Evolutionary conservation across 2,113 vertebrate genomes (phyloP).

Genomic region (Edolisoma coerulescens): DNA sequence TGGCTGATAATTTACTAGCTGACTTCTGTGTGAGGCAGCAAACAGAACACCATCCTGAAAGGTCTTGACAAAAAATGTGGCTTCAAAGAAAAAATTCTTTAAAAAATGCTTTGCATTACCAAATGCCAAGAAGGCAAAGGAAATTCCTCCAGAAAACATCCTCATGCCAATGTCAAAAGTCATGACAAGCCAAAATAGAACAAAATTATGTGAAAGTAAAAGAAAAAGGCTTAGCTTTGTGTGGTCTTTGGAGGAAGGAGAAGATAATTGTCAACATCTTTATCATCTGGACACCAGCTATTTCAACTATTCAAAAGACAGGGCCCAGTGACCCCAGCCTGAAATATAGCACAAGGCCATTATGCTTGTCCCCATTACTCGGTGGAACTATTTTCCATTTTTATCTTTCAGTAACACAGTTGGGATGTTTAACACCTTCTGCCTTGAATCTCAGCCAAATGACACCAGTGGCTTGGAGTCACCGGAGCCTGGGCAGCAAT

Average conservation of each 20-base stretch:
- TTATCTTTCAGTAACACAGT: background rate
- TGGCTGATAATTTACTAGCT: background rate
- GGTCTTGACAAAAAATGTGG: background rate
- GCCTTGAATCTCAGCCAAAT: background rate
- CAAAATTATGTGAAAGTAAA: slow-evolving; percentile 10
- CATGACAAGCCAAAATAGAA: background rate
- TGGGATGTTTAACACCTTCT: background rate
- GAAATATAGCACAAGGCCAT: slow-evolving; percentile 11
- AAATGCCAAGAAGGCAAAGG: background rate
- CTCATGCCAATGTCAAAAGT: slow-evolving; percentile 7
- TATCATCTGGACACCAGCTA: slow-evolving; percentile 32
- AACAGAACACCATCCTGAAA: background rate
- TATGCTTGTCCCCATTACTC: background rate
- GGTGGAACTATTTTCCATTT: background rate
- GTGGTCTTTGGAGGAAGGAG: slow-evolving; percentile 1
- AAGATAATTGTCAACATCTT: slow-evolving; percentile 40
- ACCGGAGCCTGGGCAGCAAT: rapidly evolving
- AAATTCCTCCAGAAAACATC: slow-evolving; percentile 11
- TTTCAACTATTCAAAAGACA: slow-evolving; percentile 8
- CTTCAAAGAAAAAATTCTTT: background rate
- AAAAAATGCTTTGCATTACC: background rate
- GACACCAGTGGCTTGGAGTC: background rate
- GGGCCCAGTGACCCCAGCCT: background rate
- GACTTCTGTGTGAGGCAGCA: background rate
- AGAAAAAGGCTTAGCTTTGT: slow-evolving; percentile 24